Evolutionary conservation across 2,888 invertebrate species (phyloP).

Genomic region (Drosophila kanekoi): DNA sequence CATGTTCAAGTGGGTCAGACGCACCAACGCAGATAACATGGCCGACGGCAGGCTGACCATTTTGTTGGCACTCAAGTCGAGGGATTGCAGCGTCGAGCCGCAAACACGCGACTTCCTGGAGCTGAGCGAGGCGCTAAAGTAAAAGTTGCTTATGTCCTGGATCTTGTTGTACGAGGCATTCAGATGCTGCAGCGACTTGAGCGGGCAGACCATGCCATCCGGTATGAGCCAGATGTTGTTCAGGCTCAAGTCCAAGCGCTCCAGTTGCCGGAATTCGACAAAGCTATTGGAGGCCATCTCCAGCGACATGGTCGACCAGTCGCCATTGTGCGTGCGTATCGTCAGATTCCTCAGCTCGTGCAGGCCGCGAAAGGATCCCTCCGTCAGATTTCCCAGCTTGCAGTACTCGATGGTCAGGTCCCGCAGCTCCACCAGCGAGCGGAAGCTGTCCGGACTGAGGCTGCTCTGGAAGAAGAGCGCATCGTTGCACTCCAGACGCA

Average conservation of each 20-base stretch:
- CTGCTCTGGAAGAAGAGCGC: constrained; percentile 92
- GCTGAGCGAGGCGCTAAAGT: constrained; percentile 89
- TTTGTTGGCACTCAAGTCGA: constrained; percentile 94
- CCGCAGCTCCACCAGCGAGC: constrained; percentile 92
- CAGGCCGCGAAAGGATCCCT: constrained; percentile 92
- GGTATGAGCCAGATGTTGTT: constrained; percentile 96
- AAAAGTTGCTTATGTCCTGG: constrained; percentile 94
- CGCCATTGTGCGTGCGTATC: constrained; percentile 93
- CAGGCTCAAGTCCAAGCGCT: constrained; percentile 93
- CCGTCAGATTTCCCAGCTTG: constrained; percentile 93
- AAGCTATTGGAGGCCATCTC: constrained; percentile 93
- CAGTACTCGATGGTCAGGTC: constrained; percentile 94
- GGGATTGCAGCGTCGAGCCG: constrained; percentile 89
- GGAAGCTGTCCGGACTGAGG: constrained; percentile 91
- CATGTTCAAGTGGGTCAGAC: constrained; percentile 92
- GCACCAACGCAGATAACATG: constrained; percentile 92
- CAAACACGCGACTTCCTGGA: constrained; percentile 85
- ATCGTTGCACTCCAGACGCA: constrained; percentile 92
- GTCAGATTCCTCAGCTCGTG: constrained; percentile 93
- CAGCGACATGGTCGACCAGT: constrained; percentile 94
- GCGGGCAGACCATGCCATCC: constrained; percentile 93
- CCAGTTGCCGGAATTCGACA: constrained; percentile 91
- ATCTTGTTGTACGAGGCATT: constrained; percentile 95
- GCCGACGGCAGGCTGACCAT: constrained; percentile 93
- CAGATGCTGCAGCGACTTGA: constrained; percentile 91